A percentile compares a stretch with the other conserved stretches of the same genome.
Conservation (phyloP, 2,113 vertebrate genomes). For the Zosterops lateralis region DNA sequence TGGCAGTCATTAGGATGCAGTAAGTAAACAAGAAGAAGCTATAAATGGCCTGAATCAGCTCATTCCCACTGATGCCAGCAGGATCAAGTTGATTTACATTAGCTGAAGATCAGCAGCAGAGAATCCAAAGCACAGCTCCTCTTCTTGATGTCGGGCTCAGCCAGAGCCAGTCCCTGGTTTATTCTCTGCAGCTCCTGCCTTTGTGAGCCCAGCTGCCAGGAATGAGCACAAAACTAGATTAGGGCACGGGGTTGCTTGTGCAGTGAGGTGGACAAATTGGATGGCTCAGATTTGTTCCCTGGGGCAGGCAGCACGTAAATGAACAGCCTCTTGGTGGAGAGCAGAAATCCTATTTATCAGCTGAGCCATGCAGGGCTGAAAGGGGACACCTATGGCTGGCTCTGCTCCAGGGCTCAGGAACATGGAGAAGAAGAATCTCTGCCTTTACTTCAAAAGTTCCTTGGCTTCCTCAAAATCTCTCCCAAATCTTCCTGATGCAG, state of each 20-base stretch:
- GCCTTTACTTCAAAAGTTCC: not conserved
- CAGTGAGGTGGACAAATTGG: not conserved
- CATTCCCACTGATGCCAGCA: not conserved
- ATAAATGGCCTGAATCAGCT: conserved; percentile 10
- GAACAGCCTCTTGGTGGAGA: not conserved
- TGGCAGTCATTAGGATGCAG: conserved; percentile 2
- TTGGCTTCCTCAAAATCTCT: not conserved
- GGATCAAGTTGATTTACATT: not conserved
- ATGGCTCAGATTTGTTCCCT: not conserved
- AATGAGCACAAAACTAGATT: not conserved
- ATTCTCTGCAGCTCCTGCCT: not conserved
- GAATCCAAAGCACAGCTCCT: not conserved
- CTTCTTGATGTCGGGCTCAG: accelerated
- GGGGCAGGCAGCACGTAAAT: not conserved
- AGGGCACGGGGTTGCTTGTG: not conserved
- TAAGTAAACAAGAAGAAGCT: conserved; percentile 12
- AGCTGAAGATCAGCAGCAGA: not conserved
- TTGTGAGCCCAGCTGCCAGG: not conserved
- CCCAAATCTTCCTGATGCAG: not conserved
- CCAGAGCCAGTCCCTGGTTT: not conserved
- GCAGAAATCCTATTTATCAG: not conserved
- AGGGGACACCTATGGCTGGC: not conserved
- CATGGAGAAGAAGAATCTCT: not conserved
- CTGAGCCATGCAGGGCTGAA: not conserved
- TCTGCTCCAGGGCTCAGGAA: not conserved